These are phyloP conservation scores for Diploscapter pachys DNA, from an alignment of 1,140 invertebrate species.

Conservation along the genomic window DNA sequence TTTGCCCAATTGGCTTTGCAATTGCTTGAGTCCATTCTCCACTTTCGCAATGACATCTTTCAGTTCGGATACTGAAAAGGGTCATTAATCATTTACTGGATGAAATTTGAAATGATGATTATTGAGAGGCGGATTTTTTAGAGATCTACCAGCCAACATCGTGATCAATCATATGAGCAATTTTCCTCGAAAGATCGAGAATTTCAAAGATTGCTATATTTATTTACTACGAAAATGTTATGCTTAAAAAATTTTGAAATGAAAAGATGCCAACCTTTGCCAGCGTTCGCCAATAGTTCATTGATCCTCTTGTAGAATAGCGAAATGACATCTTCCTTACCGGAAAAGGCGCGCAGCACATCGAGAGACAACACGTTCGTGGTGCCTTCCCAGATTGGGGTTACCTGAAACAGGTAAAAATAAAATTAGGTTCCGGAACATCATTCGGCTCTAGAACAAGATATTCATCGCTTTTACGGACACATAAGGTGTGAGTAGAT, in stretches of 20 bases:
- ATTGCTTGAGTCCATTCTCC: constrained; percentile 22
- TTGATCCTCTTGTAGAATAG: constrained; percentile 17
- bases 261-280: neutral
- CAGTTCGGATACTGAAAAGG: constrained; percentile 61
- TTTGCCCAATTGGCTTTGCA: neutral
- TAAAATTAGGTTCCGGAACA: too few species aligned
- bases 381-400: constrained; percentile 70
- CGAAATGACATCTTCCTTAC: constrained; percentile 43
- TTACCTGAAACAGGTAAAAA: constrained; percentile 49
- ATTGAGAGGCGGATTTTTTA: too few species aligned
- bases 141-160: too few species aligned
- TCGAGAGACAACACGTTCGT: constrained; percentile 68
- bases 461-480: too few species aligned
- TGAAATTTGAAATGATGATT: too few species aligned
- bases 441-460: too few species aligned
- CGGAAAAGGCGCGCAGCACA: constrained; percentile 65
- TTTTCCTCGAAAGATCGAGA: too few species aligned
- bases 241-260: neutral
- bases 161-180: too few species aligned
- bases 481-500: too few species aligned
- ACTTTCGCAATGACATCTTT: constrained; percentile 61
- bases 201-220: too few species aligned
- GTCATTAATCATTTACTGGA: constrained; percentile 58
- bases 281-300: constrained; percentile 3
- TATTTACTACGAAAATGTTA: too few species aligned